These are phyloP conservation scores for Carcharodon carcharias DNA, from an alignment of 2,797 vertebrate species.

Conservation along the genomic window DNA sequence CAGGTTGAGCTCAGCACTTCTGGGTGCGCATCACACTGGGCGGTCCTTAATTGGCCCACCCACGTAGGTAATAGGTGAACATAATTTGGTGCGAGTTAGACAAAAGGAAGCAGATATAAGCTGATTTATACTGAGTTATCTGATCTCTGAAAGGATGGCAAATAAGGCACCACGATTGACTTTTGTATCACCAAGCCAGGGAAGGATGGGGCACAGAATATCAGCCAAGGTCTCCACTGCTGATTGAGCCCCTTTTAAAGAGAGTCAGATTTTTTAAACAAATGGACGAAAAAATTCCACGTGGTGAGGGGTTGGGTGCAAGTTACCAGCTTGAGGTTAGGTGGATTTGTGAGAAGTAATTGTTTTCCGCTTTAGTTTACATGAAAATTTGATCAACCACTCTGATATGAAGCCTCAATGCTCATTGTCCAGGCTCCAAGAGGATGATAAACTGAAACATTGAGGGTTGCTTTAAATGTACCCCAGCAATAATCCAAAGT, in stretches of 20 bases:
- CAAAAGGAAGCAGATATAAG: neutral
- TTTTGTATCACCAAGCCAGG: neutral
- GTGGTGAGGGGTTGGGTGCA: too few species aligned
- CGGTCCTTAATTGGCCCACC: too few species aligned
- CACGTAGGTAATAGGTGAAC: too few species aligned
- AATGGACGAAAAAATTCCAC: too few species aligned
- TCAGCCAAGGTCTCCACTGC: neutral
- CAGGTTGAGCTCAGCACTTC: too few species aligned
- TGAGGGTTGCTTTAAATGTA: neutral
- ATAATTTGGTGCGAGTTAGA: neutral
- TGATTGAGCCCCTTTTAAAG: neutral
- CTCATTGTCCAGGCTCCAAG: neutral
- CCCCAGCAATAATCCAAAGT: neutral
- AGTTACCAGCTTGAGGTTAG: too few species aligned
- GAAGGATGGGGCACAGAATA: neutral
- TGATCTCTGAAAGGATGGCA: neutral
- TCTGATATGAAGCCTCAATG: neutral
- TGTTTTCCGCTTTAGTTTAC: neutral
- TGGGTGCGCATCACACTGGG: too few species aligned
- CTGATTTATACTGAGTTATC: neutral
- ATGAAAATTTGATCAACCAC: neutral
- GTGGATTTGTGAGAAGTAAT: too few species aligned
- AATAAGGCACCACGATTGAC: neutral
- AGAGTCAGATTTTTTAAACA: too few species aligned
- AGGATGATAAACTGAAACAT: neutral